phyloP scores from a whole-genome alignment of 2,113 vertebrate species.

The Myanophis thanlyinensis region DNA sequence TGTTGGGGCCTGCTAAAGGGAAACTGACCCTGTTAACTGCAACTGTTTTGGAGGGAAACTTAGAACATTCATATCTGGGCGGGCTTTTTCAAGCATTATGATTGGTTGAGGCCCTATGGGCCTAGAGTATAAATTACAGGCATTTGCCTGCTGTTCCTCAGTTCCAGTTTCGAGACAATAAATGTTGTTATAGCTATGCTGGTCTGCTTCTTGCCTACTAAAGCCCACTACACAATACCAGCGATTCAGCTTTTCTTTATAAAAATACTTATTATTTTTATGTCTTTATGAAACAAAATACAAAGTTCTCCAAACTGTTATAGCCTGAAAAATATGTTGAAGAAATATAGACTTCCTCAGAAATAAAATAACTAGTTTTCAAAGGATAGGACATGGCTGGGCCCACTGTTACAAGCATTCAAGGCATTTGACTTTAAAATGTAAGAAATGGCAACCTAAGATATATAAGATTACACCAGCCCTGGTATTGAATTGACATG shows the following conservation, averaged over 20 bases:
- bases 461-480: not conserved
- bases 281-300: constrained; percentile 4
- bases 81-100: too few species aligned
- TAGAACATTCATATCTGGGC: too few species aligned
- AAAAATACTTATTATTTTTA: not conserved
- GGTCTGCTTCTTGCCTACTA: too few species aligned
- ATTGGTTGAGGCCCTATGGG: too few species aligned
- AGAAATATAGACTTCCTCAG: not conserved
- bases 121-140: too few species aligned
- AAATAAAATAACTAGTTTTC: not conserved
- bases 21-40: too few species aligned
- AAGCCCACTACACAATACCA: too few species aligned
- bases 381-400: not conserved
- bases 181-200: too few species aligned
- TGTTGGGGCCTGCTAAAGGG: too few species aligned
- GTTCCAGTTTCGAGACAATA: too few species aligned
- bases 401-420: not conserved
- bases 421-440: not conserved
- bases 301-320: not conserved
- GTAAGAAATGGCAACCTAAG: not conserved
- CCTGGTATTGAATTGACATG: not conserved
- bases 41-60: too few species aligned
- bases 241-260: constrained; percentile 7
- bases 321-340: not conserved
- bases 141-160: too few species aligned